Base-by-base conservation (phyloP, 2,113 vertebrate species). In the Aspidoscelis tigris region DNA sequence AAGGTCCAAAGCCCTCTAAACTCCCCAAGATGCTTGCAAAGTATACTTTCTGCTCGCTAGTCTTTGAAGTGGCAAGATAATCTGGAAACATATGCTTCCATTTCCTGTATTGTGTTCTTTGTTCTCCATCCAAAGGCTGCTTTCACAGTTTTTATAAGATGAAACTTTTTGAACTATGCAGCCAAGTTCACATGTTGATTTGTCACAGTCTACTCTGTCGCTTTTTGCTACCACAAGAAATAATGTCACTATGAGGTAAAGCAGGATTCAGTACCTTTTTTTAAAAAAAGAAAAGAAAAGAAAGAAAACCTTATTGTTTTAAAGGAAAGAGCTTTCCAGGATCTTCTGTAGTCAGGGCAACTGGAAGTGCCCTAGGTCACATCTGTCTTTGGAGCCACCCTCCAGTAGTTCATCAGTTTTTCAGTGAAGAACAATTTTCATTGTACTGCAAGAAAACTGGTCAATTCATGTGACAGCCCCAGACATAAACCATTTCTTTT, bases 371-470 rank as follows among this genome's bases (percentile, higher is more conserved):
- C 89, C 87, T 33, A 84, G 86, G 91, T 93, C 87, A 0, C n/a
- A 8, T 65, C 43, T 68, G 73, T 86, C 77, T 86, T 81, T 78
- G 80, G 78, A 75, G 83, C 0, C 12, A 74, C 88, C 88, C 87
- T 68, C 83, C 76, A 66, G 70, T 82, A 0, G 0, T 85, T 89
- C 85, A 87, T 86, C 84, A 89, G 83, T 14, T 87, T 86, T 87
- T 77, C 92, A 78, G 90, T 90, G 86, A 90, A 86, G 84, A 93
- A 86, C 81, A 80, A 77, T 82, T 94, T 79, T 88, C 71, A 26
- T 76, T 84, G 66, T 68, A 18, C 69, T 44, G 44, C 65, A 21
- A 74, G 39, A 41, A 88, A 90, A 76, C 76, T 87, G 83, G 84
- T 82, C 89, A 90, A 24, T 91, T 88, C 87, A 87, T 75, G 72